These are phyloP conservation scores for Parascotia fuliginaria DNA, from an alignment of 2,888 invertebrate species.

Conservation along the genomic window DNA sequence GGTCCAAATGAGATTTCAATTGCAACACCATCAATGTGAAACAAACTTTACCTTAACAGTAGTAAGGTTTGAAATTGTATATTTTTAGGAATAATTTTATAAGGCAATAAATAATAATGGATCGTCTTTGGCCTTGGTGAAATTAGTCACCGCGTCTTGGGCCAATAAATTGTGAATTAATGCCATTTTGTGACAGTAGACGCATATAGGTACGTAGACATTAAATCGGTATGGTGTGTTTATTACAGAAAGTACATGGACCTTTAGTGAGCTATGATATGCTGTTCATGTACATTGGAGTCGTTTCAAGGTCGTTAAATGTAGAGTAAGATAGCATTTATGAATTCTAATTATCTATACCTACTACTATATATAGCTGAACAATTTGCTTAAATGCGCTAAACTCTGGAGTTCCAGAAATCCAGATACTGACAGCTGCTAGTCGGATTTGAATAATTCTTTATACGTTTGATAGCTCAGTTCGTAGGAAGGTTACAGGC, in stretches of 20 bases:
- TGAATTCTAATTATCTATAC: no score
- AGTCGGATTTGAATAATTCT: no score
- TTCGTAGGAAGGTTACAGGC: no score
- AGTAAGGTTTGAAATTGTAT: constrained; percentile 53
- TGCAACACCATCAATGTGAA: constrained; percentile 37
- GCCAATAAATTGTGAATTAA: constrained; percentile 64
- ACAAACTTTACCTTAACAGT: constrained; percentile 45
- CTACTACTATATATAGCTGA: no score
- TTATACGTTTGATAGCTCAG: no score
- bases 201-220: constrained; percentile 42
- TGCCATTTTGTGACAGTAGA: constrained; percentile 53
- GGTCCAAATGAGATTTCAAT: constrained; percentile 66
- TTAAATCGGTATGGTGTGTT: constrained; percentile 37
- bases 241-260: constrained; percentile 37
- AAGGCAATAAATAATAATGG: constrained; percentile 83
- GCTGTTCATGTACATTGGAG: constrained; percentile 7
- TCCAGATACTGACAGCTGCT: no score
- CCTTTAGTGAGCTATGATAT: constrained; percentile 18
- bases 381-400: no score
- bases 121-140: constrained; percentile 79
- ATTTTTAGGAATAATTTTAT: constrained; percentile 59
- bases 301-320: constrained; percentile 7
- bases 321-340: constrained; percentile 8
- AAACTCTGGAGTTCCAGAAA: no score
- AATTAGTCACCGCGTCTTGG: constrained; percentile 70